Percentiles rank a stretch among this genome's conserved stretches.
These are phyloP conservation scores for Ctenosaura bakeri DNA, from an alignment of 2,797 vertebrate genomes.

Conservation along the genomic window DNA sequence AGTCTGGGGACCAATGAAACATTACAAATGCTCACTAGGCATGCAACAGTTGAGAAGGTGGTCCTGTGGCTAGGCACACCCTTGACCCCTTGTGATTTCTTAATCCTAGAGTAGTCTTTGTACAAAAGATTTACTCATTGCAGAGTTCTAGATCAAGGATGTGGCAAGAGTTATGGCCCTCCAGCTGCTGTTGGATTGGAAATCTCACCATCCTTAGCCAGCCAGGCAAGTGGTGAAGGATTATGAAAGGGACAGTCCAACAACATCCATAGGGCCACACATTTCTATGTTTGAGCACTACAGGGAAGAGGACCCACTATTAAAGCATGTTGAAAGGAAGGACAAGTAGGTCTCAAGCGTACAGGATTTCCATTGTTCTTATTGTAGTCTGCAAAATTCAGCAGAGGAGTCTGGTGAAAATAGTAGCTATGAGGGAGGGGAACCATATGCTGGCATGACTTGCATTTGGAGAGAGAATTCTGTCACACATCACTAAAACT, in stretches of 20 bases:
- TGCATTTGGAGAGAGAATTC: not conserved
- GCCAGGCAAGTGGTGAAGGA: not conserved
- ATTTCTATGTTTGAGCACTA: not conserved
- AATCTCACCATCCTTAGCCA: not conserved
- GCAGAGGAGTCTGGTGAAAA: not conserved
- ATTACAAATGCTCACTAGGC: too few relatives aligned
- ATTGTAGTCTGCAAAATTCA: not conserved
- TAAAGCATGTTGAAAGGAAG: not conserved
- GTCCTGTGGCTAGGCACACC: too few relatives aligned
- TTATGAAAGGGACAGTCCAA: not conserved
- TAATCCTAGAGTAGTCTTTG: too few relatives aligned
- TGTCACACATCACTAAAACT: not conserved
- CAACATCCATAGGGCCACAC: not conserved
- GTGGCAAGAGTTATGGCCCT: not conserved
- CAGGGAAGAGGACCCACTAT: not conserved
- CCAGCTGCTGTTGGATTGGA: not conserved
- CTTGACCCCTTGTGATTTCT: too few relatives aligned
- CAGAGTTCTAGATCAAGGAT: not conserved
- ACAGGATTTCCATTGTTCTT: not conserved
- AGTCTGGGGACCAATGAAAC: too few relatives aligned
- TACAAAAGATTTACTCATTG: too few relatives aligned
- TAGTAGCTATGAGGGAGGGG: not conserved
- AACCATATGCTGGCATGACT: not conserved
- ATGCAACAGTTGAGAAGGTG: too few relatives aligned
- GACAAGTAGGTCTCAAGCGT: not conserved